Percentiles rank a stretch among this genome's conserved stretches.
Conservation (phyloP, 2,888 invertebrate genomes). For the Patella ulyssiponensis region DNA sequence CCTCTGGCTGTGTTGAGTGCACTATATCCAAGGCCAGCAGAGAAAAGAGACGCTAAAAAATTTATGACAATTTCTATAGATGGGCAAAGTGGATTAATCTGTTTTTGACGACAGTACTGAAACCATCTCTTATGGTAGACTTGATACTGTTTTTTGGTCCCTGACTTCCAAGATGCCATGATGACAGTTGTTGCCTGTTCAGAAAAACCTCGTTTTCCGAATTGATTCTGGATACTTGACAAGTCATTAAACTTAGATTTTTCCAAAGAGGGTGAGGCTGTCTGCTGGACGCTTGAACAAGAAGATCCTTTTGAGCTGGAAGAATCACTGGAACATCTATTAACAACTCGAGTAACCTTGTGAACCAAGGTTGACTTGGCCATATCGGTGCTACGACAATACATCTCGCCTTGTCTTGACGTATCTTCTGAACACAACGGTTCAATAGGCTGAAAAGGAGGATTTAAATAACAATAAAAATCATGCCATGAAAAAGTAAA, state of each 20-base stretch:
- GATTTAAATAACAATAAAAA: too few relatives aligned
- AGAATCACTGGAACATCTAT: too few relatives aligned
- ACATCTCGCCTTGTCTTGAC: too few relatives aligned
- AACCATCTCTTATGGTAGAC: neutral
- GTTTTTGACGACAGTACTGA: neutral
- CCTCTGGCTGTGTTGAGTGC: neutral
- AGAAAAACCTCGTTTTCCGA: neutral
- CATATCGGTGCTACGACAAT: too few relatives aligned
- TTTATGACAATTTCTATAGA: neutral
- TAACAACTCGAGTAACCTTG: too few relatives aligned
- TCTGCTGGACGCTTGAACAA: too few relatives aligned
- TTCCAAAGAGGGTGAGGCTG: neutral
- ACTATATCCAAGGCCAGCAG: constrained; percentile 8
- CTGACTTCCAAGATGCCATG: constrained; percentile 15
- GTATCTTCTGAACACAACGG: too few relatives aligned
- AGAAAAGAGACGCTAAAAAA: constrained; percentile 10
- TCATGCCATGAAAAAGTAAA: too few relatives aligned
- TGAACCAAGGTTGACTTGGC: too few relatives aligned
- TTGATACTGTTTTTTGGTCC: constrained; percentile 11
- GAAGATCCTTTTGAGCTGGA: too few relatives aligned
- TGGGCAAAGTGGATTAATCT: neutral
- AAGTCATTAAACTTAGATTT: neutral
- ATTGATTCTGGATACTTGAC: constrained; percentile 1
- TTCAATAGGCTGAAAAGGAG: too few relatives aligned
- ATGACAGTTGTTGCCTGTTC: neutral